Evolutionary conservation across 2,113 vertebrate genomes (phyloP).

Genomic region (Onychostruthus taczanowskii): DNA sequence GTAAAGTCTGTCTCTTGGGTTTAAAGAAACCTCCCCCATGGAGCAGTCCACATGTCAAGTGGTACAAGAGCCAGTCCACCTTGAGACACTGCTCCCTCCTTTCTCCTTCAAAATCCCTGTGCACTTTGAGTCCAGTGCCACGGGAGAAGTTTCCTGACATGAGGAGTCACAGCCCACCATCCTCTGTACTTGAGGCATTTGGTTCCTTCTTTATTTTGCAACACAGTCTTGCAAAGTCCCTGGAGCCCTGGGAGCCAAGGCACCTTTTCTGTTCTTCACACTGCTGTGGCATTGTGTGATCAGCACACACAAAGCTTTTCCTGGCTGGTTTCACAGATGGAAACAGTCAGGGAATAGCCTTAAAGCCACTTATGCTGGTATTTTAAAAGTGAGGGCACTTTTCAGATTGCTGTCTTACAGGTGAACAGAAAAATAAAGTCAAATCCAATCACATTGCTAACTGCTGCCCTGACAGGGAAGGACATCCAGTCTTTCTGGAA

Average conservation of each 20-base stretch:
- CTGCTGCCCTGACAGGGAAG: neutral
- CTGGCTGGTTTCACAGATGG: neutral
- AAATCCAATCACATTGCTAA: neutral
- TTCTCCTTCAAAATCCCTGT: neutral
- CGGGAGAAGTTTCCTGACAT: neutral
- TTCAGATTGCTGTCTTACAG: neutral
- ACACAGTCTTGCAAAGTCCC: neutral
- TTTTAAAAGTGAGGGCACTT: neutral
- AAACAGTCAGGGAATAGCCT: neutral
- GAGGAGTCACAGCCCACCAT: neutral
- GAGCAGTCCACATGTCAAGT: neutral
- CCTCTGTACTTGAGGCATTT: neutral
- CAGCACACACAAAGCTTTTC: neutral
- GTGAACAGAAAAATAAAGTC: neutral
- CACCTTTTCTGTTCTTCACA: neutral
- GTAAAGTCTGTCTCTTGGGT: neutral
- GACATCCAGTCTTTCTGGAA: neutral
- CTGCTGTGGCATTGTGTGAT: neutral
- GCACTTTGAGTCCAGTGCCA: neutral
- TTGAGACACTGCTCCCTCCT: neutral
- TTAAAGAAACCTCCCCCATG: neutral
- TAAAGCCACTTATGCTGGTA: neutral
- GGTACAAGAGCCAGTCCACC: neutral
- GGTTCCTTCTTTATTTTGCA: neutral
- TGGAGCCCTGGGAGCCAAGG: neutral